Evolutionary conservation across 2,888 invertebrate genomes (phyloP), one percentile per base, ranked within the genome.

Genomic region (Microplitis deprimator): DNA sequence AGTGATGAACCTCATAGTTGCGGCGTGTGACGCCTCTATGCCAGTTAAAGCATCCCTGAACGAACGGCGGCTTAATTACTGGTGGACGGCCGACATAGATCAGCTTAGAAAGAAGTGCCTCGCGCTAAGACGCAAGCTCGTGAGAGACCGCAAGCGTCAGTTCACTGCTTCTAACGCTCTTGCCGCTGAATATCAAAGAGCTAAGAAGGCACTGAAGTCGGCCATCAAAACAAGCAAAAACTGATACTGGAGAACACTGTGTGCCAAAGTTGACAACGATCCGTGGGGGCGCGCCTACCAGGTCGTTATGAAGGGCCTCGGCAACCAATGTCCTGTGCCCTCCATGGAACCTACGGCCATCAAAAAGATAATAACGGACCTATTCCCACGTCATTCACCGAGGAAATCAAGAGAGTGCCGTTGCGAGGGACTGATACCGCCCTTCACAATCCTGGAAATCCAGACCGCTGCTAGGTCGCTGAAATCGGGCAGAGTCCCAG

Each of bases 401-500:
- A 17, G 17, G 17, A 17, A 17, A 17, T 1, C 1, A 17, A 17
- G 1, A 17, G 17, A 64, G n/a, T 5, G 7, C 50, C 67, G 10
- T 1, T 17, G 29, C 5, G 72, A 16, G 16, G 62, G 17, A n/a
- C 6, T 5, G 1, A 65, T 17, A 17, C 17, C 68, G 13, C 73
- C 64, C 8, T 79, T 74, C 75, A 74, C 70, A 61, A 60, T 17
- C 29, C 20, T 40, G 16, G 74, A 68, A 17, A 67, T 74, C 39
- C 67, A 71, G 62, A 60, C 40, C 38, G 79, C 76, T 10, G 73
- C 73, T 16, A 73, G 20, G 17, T n/a, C 67, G 8, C 17, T 79
- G 29, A 78, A 76, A 39, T 59, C 70, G 10, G 76, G 74, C 6
- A 81, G 69, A 50, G 81, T 79, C 1, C 79, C 72, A 0, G 79